Evolutionary conservation across 2,113 vertebrate genomes (phyloP).

Genomic region (Myocastor coypus): DNA sequence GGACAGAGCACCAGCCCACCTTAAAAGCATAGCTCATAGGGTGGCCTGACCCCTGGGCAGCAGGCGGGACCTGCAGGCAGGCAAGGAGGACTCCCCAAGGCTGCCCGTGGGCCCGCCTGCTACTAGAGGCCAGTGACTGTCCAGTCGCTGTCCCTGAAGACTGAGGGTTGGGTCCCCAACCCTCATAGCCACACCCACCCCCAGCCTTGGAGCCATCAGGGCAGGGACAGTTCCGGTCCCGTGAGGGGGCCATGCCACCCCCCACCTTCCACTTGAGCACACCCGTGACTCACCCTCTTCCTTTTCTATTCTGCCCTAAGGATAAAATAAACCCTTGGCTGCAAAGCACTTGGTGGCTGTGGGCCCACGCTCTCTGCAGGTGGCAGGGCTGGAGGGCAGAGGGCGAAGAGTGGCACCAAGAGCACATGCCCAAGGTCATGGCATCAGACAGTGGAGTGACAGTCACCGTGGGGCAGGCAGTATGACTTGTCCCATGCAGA

Average conservation of each 20-base stretch:
- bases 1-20: too few species aligned
- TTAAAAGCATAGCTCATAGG: not conserved
- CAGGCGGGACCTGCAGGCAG: not conserved
- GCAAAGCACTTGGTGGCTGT: not conserved
- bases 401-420: not conserved
- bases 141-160: not conserved
- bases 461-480: not conserved
- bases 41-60: not conserved
- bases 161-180: not conserved
- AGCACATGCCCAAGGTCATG: not conserved
- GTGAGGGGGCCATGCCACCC: not conserved
- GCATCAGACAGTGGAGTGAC: not conserved
- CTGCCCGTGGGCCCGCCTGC: not conserved
- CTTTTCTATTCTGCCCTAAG: slow-evolving; percentile 24
- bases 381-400: not conserved
- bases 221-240: fast-evolving
- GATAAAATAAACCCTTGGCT: slow-evolving; percentile 48
- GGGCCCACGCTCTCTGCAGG: not conserved
- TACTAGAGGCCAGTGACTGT: not conserved
- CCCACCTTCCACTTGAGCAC: not conserved
- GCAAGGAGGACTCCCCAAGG: not conserved
- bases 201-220: not conserved
- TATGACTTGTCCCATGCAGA: not conserved
- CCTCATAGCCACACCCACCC: not conserved
- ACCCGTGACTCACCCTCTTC: slow-evolving; percentile 49